Conservation (phyloP, 1,140 invertebrate species). For the Drosophila varians region DNA sequence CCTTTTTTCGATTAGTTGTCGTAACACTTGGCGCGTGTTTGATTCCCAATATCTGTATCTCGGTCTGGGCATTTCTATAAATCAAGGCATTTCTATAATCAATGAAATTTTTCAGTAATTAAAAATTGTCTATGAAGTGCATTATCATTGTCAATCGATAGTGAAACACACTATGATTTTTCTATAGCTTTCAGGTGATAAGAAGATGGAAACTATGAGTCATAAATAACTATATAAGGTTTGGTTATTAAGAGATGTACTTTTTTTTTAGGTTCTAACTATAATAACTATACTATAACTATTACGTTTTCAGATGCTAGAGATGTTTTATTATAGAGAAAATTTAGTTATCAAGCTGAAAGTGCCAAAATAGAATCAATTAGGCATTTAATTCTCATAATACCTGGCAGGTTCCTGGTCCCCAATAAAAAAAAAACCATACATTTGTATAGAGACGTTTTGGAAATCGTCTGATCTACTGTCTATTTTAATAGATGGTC, state of each 20-base stretch:
- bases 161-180: not conserved
- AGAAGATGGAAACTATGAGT: not conserved
- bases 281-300: too few relatives aligned
- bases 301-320: not conserved
- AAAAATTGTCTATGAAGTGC: not conserved
- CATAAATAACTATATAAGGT: too few relatives aligned
- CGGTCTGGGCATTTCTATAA: conserved; percentile 9
- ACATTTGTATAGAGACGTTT: not conserved
- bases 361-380: too few relatives aligned
- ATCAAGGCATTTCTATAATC: not conserved
- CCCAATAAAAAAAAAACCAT: not conserved
- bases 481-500: conserved; percentile 46
- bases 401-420: not conserved
- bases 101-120: not conserved
- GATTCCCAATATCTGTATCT: conserved; percentile 31
- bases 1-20: not conserved
- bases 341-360: too few relatives aligned
- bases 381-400: too few relatives aligned
- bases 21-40: conserved; percentile 29
- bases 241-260: too few relatives aligned
- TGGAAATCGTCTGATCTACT: conserved; percentile 27
- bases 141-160: not conserved
- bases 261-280: too few relatives aligned
- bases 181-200: not conserved
- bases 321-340: not conserved